Evolutionary conservation across 2,797 vertebrate genomes (phyloP).

Genomic region (Etheostoma perlongum): DNA sequence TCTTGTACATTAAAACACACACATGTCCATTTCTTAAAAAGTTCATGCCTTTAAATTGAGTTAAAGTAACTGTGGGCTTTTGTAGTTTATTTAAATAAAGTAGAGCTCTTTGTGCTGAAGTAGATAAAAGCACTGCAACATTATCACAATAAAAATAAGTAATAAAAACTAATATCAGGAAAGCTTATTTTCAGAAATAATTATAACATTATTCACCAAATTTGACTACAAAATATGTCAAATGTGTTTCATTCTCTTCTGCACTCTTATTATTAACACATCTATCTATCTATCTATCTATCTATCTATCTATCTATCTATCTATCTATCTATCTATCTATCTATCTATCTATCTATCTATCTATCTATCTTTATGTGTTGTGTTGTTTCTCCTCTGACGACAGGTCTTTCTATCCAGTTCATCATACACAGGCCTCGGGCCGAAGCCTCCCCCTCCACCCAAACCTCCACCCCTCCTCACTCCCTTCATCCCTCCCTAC

Average conservation of each 20-base stretch:
- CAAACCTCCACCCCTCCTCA: slow-evolving; percentile 20
- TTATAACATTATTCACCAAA: background rate
- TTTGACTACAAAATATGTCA: background rate
- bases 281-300: slow-evolving; percentile 27
- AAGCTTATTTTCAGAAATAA: background rate
- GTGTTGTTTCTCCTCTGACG: slow-evolving; percentile 72
- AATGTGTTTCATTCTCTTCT: no score
- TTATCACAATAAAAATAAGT: background rate
- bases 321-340: slow-evolving; percentile 63
- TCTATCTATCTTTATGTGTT: slow-evolving; percentile 46
- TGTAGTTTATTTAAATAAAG: background rate
- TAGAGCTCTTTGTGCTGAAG: no score
- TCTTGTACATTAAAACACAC: background rate
- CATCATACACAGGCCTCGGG: slow-evolving; percentile 82
- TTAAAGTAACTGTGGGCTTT: background rate
- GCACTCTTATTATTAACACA: background rate
- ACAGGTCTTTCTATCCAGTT: slow-evolving; percentile 83
- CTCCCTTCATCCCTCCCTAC: slow-evolving; percentile 40
- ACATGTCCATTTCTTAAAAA: background rate
- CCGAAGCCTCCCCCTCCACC: slow-evolving; percentile 54
- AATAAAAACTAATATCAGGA: no score
- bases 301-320: slow-evolving; percentile 34
- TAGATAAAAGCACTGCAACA: background rate
- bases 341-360: slow-evolving; percentile 64
- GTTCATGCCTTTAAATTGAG: background rate